A percentile compares a stretch with the other conserved stretches of the same genome.
phyloP scores from a whole-genome alignment of 2,888 invertebrate genomes.

The Caenorhabditis imperialis region DNA sequence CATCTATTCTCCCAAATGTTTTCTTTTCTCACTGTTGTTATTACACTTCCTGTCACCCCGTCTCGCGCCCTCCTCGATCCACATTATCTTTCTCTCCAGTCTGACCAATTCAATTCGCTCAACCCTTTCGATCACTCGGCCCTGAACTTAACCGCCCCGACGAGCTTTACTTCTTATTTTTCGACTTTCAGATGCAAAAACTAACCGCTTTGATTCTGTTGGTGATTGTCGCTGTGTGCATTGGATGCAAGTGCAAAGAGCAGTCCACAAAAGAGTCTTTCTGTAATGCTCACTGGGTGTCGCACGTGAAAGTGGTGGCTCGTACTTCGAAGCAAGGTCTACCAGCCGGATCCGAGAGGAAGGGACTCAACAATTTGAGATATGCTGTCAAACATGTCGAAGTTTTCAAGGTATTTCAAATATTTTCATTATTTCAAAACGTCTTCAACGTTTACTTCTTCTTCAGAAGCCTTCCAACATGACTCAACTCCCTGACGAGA shows the following conservation, averaged over 20 bases:
- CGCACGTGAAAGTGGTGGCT: constrained; percentile 70
- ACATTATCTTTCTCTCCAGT: not conserved
- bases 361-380: constrained; percentile 70
- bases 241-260: constrained; percentile 68
- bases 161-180: constrained; percentile 1
- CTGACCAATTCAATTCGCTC: constrained; percentile 45
- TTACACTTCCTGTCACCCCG: constrained; percentile 29
- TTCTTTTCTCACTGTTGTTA: constrained; percentile 23
- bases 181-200: constrained; percentile 19
- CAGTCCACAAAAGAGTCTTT: constrained; percentile 66
- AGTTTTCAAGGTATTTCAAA: constrained; percentile 68
- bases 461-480: constrained; percentile 65
- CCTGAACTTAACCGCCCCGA: constrained; percentile 11
- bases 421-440: not conserved
- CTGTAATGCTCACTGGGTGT: constrained; percentile 74
- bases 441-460: not conserved
- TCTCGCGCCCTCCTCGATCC: constrained; percentile 26
- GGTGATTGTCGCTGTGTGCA: constrained; percentile 10
- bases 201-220: constrained; percentile 3
- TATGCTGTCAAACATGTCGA: constrained; percentile 71
- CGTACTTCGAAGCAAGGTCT: constrained; percentile 68
- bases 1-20: constrained; percentile 6
- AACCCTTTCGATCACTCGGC: constrained; percentile 30
- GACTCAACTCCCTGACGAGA: constrained; percentile 67
- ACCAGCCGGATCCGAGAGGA: constrained; percentile 61